Evolutionary conservation across 37 sponge, comb jelly and placozoan species (phyloP).

Genomic region (Oopsacas minuta): DNA sequence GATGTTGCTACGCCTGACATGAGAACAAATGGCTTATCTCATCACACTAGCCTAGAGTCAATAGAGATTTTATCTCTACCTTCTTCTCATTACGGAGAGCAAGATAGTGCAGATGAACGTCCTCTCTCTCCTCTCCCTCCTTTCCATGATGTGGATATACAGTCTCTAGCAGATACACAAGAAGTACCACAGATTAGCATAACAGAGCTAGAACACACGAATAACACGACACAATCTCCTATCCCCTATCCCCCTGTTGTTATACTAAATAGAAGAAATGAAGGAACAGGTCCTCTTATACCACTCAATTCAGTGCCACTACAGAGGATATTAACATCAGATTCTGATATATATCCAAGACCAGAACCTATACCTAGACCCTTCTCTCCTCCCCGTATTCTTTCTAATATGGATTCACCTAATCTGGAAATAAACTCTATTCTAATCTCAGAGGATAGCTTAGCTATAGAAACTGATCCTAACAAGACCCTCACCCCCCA

Average conservation of each 20-base stretch:
- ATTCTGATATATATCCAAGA: background rate
- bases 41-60: background rate
- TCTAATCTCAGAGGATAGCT: background rate
- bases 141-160: background rate
- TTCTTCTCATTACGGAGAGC: background rate
- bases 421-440: background rate
- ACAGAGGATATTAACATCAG: background rate
- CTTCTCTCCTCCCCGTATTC: background rate
- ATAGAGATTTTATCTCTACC: background rate
- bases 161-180: background rate
- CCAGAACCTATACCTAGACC: background rate
- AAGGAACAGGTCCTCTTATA: background rate
- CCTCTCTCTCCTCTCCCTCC: background rate
- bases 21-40: background rate
- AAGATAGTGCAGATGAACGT: background rate
- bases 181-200: background rate
- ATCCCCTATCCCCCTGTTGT: background rate
- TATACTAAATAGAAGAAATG: background rate
- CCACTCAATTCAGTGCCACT: background rate
- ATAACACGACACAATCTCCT: background rate
- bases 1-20: background rate
- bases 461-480: background rate
- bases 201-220: background rate
- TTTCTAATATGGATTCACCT: background rate
- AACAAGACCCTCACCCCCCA: background rate